Conservation (phyloP, 2,113 vertebrate genomes). For the Telmatochromis bifrenatus region DNA sequence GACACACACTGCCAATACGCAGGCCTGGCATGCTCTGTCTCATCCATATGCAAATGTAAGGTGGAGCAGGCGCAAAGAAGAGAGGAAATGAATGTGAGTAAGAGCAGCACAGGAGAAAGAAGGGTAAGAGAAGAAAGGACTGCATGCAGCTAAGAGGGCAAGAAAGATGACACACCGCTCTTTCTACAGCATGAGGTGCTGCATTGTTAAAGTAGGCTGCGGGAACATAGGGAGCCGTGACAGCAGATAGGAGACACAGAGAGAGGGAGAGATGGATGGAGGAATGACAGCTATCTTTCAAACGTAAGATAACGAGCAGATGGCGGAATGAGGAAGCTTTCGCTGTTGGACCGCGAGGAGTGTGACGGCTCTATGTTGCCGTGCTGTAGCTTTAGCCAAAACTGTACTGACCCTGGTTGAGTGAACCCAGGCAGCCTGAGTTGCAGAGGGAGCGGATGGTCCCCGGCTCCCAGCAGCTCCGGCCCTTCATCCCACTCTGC, state of each 20-base stretch:
- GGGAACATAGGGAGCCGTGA: conserved; percentile 1
- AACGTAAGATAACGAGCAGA: conserved; percentile 36
- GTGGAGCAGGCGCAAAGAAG: conserved; percentile 34
- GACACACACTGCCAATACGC: not conserved
- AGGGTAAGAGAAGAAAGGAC: not conserved
- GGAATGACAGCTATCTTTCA: conserved; percentile 34
- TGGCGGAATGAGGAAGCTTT: conserved; percentile 29
- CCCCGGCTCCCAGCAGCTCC: conserved; percentile 89
- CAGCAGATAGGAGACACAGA: not conserved
- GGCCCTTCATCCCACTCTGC: conserved; percentile 86
- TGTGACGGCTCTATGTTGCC: conserved; percentile 21
- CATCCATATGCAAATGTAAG: conserved; percentile 52
- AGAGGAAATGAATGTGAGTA: conserved; percentile 27
- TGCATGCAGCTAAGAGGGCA: conserved; percentile 25
- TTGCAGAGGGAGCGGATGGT: conserved; percentile 86
- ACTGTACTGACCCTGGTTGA: conserved; percentile 86
- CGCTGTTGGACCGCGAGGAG: conserved; percentile 14
- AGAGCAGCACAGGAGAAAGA: not conserved
- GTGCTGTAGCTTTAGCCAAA: conserved; percentile 31
- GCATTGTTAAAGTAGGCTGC: conserved; percentile 4
- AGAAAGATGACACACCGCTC: conserved; percentile 7
- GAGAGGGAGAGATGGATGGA: conserved; percentile 1
- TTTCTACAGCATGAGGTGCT: not conserved
- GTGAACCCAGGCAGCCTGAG: conserved; percentile 87
- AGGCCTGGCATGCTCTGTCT: conserved; percentile 15